Conservation (phyloP, 2,888 invertebrate species). For the Caenorhabditis imperialis region DNA sequence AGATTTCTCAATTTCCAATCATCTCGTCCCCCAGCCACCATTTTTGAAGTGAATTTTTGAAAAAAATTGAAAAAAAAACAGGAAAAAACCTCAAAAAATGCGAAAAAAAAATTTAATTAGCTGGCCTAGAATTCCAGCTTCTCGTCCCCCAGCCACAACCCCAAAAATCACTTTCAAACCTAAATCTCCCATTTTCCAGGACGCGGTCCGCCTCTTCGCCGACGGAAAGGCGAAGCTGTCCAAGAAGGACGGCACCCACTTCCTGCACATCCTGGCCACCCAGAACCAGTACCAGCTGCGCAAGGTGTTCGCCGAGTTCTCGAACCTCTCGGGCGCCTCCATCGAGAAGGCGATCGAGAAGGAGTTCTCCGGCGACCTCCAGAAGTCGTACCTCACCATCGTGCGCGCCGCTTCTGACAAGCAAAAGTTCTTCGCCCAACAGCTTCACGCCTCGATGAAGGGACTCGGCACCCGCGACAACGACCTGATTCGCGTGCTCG, state of each 20-base stretch:
- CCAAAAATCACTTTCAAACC: background rate
- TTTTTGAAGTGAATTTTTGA: too few species aligned
- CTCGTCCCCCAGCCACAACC: too few species aligned
- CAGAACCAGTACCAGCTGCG: slow-evolving; percentile 70
- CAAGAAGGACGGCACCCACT: slow-evolving; percentile 63
- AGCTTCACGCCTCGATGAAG: slow-evolving; percentile 74
- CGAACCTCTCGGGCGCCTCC: slow-evolving; percentile 55
- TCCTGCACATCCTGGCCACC: slow-evolving; percentile 68
- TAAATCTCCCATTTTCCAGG: slow-evolving; percentile 46
- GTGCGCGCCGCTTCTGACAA: slow-evolving; percentile 64
- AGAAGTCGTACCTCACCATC: slow-evolving; percentile 61
- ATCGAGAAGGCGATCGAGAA: slow-evolving; percentile 70
- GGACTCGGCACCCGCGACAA: slow-evolving; percentile 73
- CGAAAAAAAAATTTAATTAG: too few species aligned
- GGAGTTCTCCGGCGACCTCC: slow-evolving; percentile 73
- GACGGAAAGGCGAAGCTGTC: slow-evolving; percentile 69
- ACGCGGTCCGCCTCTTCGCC: slow-evolving; percentile 68
- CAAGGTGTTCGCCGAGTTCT: slow-evolving; percentile 65
- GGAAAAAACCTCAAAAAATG: too few species aligned
- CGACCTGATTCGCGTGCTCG: slow-evolving; percentile 73
- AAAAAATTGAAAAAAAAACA: too few species aligned
- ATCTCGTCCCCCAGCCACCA: too few species aligned
- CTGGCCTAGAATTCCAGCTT: too few species aligned
- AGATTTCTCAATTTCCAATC: too few species aligned
- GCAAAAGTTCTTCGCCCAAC: slow-evolving; percentile 74